Evolutionary conservation across 1,140 invertebrate genomes (phyloP), one percentile per base, ranked within the genome.

Genomic region (Chrysomallon squamiferum): DNA sequence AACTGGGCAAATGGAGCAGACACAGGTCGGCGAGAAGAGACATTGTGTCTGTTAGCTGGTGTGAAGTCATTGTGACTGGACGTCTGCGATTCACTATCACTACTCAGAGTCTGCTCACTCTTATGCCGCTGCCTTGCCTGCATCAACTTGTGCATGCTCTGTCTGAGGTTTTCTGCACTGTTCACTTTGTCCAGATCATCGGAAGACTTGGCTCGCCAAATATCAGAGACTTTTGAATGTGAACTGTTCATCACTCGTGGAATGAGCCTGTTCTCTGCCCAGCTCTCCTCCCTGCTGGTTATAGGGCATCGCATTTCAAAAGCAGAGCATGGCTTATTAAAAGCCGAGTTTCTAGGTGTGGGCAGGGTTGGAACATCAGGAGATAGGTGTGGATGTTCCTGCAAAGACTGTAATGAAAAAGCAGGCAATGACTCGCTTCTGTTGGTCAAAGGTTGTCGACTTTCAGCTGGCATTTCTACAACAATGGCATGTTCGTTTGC

Each of bases 401-500:
- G 63, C 2, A 3, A 5, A 18, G 52, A 18, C 25, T 25, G 52
- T 25, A 2, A 18, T 15, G 22, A 29, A 56, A 30, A 30, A 15
- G 29, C 54, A 57, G 49, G 29, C 13, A 27, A 11, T 25, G 7
- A 57, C 29, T n/a, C 18, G 22, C 11, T 32, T 15, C 20, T 3
- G 58, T 38, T 30, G 11, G 15, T 29, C 52, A 38, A 27, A 32
- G 13, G 27, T 13, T 29, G 43, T 27, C 13, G 29, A 11, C 18
- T 35, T 20, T 20, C 49, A 32, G 9, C 30, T 58, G 71, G 52
- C 77, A 93, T 92, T 79, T 95, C 93, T 0, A 93, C 91, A 0
- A 94, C 89, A 50, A 92, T 87, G 70, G 95, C 94, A 57, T 91
- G 87, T 85, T 95, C 76, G 62, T 63, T 70, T 54, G 67, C 59